phyloP scores from a whole-genome alignment of 2,888 invertebrate species.

The Oeneis ivallda region DNA sequence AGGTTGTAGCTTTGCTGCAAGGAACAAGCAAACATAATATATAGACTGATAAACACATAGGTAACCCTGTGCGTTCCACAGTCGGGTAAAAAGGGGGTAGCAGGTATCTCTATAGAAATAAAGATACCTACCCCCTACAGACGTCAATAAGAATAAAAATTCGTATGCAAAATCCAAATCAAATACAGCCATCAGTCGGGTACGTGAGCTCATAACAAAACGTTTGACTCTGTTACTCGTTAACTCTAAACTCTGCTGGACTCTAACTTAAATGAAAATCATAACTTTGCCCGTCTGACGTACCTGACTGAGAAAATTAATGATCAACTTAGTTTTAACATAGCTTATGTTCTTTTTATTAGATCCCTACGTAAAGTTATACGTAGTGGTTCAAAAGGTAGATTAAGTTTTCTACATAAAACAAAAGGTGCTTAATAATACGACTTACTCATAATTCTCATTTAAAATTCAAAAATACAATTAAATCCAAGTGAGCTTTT shows the following conservation, averaged over 20 bases:
- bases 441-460: not conserved
- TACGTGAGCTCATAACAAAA: conserved; percentile 29
- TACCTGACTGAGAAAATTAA: conserved; percentile 16
- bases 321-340: conserved; percentile 5
- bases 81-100: no score
- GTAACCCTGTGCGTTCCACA: no score
- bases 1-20: no score
- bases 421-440: not conserved
- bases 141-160: conserved; percentile 3
- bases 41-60: no score
- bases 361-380: not conserved
- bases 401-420: not conserved
- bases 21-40: no score
- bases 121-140: no score
- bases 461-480: no score
- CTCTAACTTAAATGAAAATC: conserved; percentile 15
- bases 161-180: conserved; percentile 30
- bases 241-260: conserved; percentile 20
- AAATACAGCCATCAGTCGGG: conserved; percentile 19
- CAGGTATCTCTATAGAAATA: no score
- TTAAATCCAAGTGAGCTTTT: no score
- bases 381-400: not conserved
- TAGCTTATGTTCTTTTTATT: not conserved
- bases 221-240: conserved; percentile 13
- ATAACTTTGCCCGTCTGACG: conserved; percentile 5